Conservation (phyloP, 2,113 vertebrate genomes). For the Pelvicachromis taeniatus region DNA sequence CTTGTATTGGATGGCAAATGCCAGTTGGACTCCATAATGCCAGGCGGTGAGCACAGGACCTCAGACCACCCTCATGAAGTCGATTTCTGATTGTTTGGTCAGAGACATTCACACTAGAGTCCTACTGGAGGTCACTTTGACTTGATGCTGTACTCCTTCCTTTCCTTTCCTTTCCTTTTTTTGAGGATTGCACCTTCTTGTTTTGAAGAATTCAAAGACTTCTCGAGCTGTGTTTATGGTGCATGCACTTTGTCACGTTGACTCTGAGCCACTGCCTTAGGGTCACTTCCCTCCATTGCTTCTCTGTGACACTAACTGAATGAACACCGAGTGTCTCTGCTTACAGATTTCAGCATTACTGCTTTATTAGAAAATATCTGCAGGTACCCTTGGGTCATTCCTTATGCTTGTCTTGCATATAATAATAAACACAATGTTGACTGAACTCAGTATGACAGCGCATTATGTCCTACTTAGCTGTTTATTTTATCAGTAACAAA, state of each 20-base stretch:
- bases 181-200: neutral
- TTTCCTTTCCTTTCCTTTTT: neutral
- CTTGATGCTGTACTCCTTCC: neutral
- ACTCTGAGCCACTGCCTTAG: neutral
- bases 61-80: no score
- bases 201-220: neutral
- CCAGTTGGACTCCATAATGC: neutral
- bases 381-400: neutral
- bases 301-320: neutral
- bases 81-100: no score
- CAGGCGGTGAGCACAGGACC: neutral
- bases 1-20: neutral
- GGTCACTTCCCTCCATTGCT: neutral
- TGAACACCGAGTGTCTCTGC: neutral
- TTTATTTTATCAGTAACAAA: neutral
- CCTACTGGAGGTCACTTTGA: neutral
- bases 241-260: neutral
- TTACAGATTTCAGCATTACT: neutral
- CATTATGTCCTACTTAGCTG: neutral
- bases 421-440: no score
- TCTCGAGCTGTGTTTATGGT: neutral
- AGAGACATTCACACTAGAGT: no score
- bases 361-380: no score
- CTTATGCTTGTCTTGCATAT: neutral
- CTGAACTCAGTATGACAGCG: neutral